Evolutionary conservation across 2,797 vertebrate species (phyloP).

Genomic region (Xenops minutus): DNA sequence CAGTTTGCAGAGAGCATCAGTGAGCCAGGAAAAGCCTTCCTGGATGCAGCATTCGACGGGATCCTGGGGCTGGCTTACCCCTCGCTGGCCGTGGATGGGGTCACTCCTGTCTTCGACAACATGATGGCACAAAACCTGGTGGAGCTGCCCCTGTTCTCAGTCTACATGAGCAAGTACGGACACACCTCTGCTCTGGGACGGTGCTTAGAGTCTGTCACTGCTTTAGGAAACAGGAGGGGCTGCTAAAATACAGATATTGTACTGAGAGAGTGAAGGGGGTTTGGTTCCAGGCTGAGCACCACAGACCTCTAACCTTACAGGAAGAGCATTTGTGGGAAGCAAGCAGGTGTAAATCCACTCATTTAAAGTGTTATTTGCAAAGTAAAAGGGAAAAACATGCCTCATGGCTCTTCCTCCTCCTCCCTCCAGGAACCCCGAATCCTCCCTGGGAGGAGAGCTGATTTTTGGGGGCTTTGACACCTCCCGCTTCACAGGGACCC

Average conservation of each 20-base stretch:
- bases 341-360: not conserved
- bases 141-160: constrained; percentile 74
- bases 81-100: constrained; percentile 52
- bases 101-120: constrained; percentile 77
- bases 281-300: rapidly evolving
- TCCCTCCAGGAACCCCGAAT: constrained; percentile 41
- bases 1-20: constrained; percentile 75
- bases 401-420: not conserved
- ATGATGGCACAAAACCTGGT: constrained; percentile 76
- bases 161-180: constrained; percentile 77
- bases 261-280: not conserved
- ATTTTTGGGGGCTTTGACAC: constrained; percentile 76
- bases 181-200: rapidly evolving
- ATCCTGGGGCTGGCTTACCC: constrained; percentile 81
- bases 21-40: constrained; percentile 73
- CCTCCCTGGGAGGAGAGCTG: constrained; percentile 67
- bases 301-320: not conserved
- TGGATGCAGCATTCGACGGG: constrained; percentile 68
- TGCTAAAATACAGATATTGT: not conserved
- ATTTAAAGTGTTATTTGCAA: not conserved
- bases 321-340: not conserved
- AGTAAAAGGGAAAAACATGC: not conserved
- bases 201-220: not conserved
- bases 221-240: not conserved
- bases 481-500: constrained; percentile 69